phyloP scores from a whole-genome alignment of 2,797 vertebrate genomes.

The Dallia pectoralis region DNA sequence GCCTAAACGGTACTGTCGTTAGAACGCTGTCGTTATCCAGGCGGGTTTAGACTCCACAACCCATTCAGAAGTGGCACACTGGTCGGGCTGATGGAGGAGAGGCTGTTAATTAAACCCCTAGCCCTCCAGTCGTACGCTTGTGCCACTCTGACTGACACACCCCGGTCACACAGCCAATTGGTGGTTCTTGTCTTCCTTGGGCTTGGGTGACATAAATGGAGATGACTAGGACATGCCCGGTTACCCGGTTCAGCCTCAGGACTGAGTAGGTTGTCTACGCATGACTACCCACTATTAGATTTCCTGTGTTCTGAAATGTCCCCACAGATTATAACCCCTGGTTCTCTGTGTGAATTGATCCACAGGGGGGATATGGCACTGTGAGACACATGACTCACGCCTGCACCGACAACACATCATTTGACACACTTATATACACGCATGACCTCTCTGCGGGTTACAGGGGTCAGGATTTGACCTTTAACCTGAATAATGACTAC shows the following conservation, averaged over 20 bases:
- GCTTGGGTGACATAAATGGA: not conserved
- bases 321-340: not conserved
- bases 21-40: constrained; percentile 18
- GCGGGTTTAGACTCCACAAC: constrained; percentile 8
- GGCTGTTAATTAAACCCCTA: constrained; percentile 49
- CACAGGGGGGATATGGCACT: not conserved
- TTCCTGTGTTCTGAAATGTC: no score
- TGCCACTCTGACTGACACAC: constrained; percentile 12
- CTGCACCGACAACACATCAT: constrained; percentile 8
- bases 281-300: not conserved
- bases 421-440: not conserved
- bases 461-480: not conserved
- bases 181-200: constrained; percentile 13
- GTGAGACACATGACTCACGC: not conserved
- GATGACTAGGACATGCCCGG: not conserved
- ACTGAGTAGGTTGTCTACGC: not conserved
- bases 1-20: constrained; percentile 8
- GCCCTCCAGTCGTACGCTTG: constrained; percentile 20
- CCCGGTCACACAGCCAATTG: constrained; percentile 18
- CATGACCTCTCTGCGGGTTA: not conserved
- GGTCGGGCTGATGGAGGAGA: not conserved
- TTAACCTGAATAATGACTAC: not conserved
- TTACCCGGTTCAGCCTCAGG: not conserved
- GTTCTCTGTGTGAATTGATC: not conserved
- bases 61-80: not conserved